phyloP scores from a whole-genome alignment of 1,140 invertebrate genomes.

The Zaprionus capensis region DNA sequence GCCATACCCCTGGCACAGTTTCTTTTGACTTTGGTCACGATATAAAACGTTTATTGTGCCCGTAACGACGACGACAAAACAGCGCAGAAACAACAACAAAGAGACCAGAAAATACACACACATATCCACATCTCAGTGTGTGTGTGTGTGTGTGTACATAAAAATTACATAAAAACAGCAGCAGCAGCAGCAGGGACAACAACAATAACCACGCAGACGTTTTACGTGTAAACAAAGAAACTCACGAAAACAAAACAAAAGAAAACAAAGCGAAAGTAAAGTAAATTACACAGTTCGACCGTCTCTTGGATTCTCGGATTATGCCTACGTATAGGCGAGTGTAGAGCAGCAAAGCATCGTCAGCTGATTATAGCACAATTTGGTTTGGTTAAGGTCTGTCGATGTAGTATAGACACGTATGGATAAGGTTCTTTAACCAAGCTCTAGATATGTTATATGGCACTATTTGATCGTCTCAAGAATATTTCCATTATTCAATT shows the following conservation, averaged over 20 bases:
- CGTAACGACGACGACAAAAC: constrained; percentile 58
- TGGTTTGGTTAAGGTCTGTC: no score
- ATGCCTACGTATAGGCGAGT: neutral
- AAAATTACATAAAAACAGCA: constrained; percentile 51
- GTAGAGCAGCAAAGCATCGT: neutral
- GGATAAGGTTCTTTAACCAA: no score
- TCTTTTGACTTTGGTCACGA: constrained; percentile 82
- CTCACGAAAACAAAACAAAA: constrained; percentile 68
- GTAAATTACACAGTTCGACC: constrained; percentile 61
- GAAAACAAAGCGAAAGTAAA: constrained; percentile 71
- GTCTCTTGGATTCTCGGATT: neutral
- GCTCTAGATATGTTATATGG: no score
- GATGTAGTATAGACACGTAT: no score
- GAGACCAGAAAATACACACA: constrained; percentile 45
- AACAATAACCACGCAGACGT: constrained; percentile 40
- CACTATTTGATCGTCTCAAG: no score
- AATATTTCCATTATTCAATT: no score
- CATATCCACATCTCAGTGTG: neutral
- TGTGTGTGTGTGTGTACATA: constrained; percentile 9
- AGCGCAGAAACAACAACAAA: constrained; percentile 32
- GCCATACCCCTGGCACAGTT: constrained; percentile 78
- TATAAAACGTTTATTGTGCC: constrained; percentile 80
- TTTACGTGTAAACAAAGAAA: constrained; percentile 74
- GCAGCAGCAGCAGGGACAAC: constrained; percentile 27
- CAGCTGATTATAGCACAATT: no score